A percentile compares a stretch with the other conserved stretches of the same genome.
Conservation (phyloP, 1,140 invertebrate genomes). For the Formica exsecta region DNA sequence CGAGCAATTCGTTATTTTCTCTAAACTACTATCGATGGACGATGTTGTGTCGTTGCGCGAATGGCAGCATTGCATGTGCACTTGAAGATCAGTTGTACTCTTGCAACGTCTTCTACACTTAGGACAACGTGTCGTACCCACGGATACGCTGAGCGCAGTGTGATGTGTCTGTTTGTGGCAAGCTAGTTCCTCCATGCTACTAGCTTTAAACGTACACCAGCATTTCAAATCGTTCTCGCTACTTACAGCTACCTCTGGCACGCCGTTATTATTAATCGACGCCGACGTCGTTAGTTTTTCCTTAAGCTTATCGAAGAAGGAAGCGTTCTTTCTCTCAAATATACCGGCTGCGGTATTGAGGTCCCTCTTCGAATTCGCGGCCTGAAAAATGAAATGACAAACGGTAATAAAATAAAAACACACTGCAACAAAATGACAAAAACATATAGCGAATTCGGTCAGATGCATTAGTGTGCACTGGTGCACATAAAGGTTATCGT, state of each 20-base stretch:
- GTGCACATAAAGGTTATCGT: too few species aligned
- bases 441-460: background rate
- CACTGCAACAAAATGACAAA: background rate
- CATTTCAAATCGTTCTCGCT: constrained; percentile 83
- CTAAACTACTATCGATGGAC: constrained; percentile 80
- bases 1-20: constrained; percentile 77
- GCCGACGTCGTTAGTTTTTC: constrained; percentile 88
- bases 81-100: constrained; percentile 91
- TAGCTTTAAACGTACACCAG: constrained; percentile 85
- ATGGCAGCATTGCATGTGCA: constrained; percentile 91
- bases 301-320: constrained; percentile 94
- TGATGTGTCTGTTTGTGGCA: constrained; percentile 83
- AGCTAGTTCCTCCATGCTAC: constrained; percentile 80
- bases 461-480: too few species aligned
- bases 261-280: constrained; percentile 85
- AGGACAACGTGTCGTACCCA: constrained; percentile 93
- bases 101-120: constrained; percentile 94
- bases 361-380: constrained; percentile 78
- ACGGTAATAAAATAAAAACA: too few species aligned
- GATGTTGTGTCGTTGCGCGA: constrained; percentile 84
- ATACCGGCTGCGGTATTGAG: constrained; percentile 81
- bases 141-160: constrained; percentile 84
- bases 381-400: constrained; percentile 45
- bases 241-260: constrained; percentile 84
- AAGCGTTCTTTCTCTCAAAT: constrained; percentile 90